Evolutionary conservation across 2,888 invertebrate genomes (phyloP), one percentile per base, ranked within the genome.

Genomic region (Agrilus mali): DNA sequence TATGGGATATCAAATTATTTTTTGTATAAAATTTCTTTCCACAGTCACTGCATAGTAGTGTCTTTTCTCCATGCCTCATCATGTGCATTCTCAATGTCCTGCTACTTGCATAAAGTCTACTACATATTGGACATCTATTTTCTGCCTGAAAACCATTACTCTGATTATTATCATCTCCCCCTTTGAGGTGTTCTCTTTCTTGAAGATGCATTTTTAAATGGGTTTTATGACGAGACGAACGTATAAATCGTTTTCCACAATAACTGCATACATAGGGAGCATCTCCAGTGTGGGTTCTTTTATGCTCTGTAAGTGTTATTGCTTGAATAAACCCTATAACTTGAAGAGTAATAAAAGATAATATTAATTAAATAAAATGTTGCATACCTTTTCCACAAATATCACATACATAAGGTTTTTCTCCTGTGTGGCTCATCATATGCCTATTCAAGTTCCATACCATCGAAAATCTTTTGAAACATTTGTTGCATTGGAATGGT

Each of bases 401-500:
- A 43, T 50, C 48, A 38, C 50, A 50, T 3, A 44, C 42, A 33
- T 45, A 46, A 4, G 50, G 50, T 7, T 47, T 33, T 43, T 49
- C 49, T 8, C 50, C 50, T 1, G 50, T 50, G 22, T 50, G 50
- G 0, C 44, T 48, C 50, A 50, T 50, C 42, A 43, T 41, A 33
- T 49, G 49, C 14, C 49, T 41, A 22, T 49, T 49, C 36, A 49
- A 45, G 36, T 49, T 49, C 7, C 49, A 47, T 2, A 42, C 43
- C 47, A 49, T 49, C 16, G 47, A 47, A 41, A 49, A 49, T 15
- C 64, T 63, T 46, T 64, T 64, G 40, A 61, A 60, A 45, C 65
- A 65, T 27, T 63, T 60, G 6, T 63, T 63, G 38, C 65, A 65
- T 61, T 65, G 61, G 34, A 57, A 64, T 4, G 65, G 64, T 20